phyloP scores from a whole-genome alignment of 2,797 vertebrate genomes.

The Melanotaenia trifasciata region DNA sequence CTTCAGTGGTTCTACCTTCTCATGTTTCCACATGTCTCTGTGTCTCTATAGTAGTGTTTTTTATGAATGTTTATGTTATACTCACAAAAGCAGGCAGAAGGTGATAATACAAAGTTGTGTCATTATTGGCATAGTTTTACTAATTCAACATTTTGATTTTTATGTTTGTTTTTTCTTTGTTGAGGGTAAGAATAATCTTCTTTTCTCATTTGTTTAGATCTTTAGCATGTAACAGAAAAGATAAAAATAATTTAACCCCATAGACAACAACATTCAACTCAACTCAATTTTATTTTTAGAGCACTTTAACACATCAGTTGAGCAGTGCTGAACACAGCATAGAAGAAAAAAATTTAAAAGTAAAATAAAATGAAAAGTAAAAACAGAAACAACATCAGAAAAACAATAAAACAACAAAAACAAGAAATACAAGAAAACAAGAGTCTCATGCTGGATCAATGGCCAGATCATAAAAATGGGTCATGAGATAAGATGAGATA shows the following conservation, averaged over 20 bases:
- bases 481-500: too few species aligned
- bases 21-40: conserved; percentile 7
- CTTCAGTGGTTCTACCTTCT: conserved; percentile 12
- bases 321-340: too few species aligned
- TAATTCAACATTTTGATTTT: conserved; percentile 19
- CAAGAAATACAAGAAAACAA: too few species aligned
- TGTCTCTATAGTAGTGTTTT: background rate
- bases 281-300: too few species aligned
- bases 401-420: too few species aligned
- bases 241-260: background rate
- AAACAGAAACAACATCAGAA: too few species aligned
- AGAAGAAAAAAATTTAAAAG: too few species aligned
- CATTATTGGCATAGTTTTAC: conserved; percentile 10
- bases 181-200: background rate
- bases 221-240: background rate
- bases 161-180: conserved; percentile 2
- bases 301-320: too few species aligned
- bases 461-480: too few species aligned
- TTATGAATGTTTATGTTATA: background rate
- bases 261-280: too few species aligned
- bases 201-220: background rate
- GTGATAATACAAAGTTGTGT: background rate
- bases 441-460: too few species aligned
- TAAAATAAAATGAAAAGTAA: too few species aligned
- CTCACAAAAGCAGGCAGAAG: background rate